Percentiles rank a stretch among this genome's conserved stretches.
Evolutionary conservation across 2,797 vertebrate genomes (phyloP).

Genomic region (Paedocypris micromegethes): DNA sequence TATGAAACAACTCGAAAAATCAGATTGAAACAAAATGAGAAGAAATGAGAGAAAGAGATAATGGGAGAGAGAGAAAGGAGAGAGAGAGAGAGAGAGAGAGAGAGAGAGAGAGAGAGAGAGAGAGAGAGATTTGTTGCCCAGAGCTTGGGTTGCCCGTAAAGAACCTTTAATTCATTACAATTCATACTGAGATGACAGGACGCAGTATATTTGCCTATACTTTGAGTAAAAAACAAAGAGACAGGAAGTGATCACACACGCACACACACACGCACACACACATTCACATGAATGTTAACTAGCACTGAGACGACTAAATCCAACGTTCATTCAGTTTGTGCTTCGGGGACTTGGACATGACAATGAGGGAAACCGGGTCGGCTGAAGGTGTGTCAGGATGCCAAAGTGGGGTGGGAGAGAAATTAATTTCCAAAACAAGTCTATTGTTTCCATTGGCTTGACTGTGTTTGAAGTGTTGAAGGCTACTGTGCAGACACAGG

Average conservation of each 20-base stretch:
- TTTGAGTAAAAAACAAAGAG: conserved; percentile 78
- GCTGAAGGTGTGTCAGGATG: conserved; percentile 5
- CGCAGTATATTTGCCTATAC: conserved; percentile 72
- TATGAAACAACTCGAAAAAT: conserved; percentile 55
- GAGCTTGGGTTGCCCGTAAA: conserved; percentile 70
- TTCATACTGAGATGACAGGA: conserved; percentile 54
- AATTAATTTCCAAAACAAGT: conserved; percentile 35
- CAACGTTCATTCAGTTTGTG: conserved; percentile 63
- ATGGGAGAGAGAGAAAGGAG: neutral
- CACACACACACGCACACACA: conserved; percentile 37
- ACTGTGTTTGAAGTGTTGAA: conserved; percentile 29
- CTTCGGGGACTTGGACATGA: conserved; percentile 67
- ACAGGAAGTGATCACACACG: conserved; percentile 55
- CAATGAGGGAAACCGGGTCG: conserved; percentile 39
- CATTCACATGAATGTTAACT: conserved; percentile 48
- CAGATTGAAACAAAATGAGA: conserved; percentile 45
- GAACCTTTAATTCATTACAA: conserved; percentile 65
- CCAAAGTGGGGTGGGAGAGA: conserved; percentile 13
- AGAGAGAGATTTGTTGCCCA: conserved; percentile 54
- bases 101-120: conserved; percentile 45
- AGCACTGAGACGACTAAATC: conserved; percentile 51
- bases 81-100: conserved; percentile 43
- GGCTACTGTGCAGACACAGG: conserved; percentile 32
- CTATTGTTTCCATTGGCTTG: conserved; percentile 42
- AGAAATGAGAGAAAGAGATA: conserved; percentile 36